A percentile compares a stretch with the other conserved stretches of the same genome.
These are phyloP conservation scores for Acrocephalus scirpaceus DNA, from an alignment of 2,797 vertebrate species.

Conservation along the genomic window DNA sequence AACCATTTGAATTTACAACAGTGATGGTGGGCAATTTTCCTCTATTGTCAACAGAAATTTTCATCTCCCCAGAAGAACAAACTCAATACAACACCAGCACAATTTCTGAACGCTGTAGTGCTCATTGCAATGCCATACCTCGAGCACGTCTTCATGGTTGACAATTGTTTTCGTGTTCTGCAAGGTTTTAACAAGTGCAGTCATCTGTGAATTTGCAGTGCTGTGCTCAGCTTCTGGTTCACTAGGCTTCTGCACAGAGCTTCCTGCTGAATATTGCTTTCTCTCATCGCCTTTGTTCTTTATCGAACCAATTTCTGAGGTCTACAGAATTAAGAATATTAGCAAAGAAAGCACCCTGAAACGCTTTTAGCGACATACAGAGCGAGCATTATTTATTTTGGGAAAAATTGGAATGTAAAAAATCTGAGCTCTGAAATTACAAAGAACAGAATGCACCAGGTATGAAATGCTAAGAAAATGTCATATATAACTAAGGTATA, in stretches of 20 bases:
- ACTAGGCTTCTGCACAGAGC: conserved; percentile 69
- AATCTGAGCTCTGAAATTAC: not conserved
- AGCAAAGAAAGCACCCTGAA: conserved; percentile 6
- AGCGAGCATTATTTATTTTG: not conserved
- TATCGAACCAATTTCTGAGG: conserved; percentile 80
- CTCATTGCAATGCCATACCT: conserved; percentile 78
- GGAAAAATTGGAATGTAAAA: not conserved
- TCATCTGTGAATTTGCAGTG: conserved; percentile 77
- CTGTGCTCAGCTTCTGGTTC: conserved; percentile 74
- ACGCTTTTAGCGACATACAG: not conserved
- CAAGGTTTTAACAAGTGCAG: conserved; percentile 77
- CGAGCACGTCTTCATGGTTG: conserved; percentile 89
- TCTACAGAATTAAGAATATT: conserved; percentile 75
- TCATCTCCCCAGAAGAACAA: not conserved
- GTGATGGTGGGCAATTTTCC: not conserved
- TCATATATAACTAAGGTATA: not conserved
- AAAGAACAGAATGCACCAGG: not conserved
- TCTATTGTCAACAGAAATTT: not conserved
- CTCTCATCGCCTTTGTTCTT: conserved; percentile 82
- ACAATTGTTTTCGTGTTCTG: conserved; percentile 78
- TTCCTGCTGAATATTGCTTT: conserved; percentile 76
- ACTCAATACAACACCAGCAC: not conserved
- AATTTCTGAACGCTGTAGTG: not conserved
- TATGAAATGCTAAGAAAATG: not conserved
- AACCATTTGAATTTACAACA: not conserved